Percentiles rank a stretch among this genome's conserved stretches.
These are phyloP conservation scores for Ailurus styani DNA, from an alignment of 2,113 vertebrate species.

Conservation along the genomic window DNA sequence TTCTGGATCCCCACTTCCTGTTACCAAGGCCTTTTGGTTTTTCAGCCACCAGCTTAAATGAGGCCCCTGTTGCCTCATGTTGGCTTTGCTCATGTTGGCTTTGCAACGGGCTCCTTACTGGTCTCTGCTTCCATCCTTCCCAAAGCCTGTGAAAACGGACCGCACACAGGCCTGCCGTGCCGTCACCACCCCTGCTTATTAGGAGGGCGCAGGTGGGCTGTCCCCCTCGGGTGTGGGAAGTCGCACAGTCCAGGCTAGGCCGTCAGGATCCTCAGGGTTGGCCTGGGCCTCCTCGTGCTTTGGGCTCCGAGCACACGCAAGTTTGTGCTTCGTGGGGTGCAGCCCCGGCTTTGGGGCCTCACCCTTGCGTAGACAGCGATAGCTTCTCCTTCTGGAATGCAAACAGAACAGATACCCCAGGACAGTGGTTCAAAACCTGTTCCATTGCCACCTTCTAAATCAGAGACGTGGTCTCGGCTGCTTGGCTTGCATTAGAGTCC, in stretches of 20 bases:
- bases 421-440: neutral
- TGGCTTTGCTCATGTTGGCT: too few species aligned
- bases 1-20: neutral
- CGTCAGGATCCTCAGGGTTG: neutral
- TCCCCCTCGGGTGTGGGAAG: too few species aligned
- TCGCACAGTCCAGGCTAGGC: neutral
- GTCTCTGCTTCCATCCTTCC: neutral
- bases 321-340: neutral
- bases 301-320: accelerated
- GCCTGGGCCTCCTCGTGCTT: neutral
- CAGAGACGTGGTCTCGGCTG: neutral
- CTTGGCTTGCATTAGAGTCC: neutral
- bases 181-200: neutral
- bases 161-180: neutral
- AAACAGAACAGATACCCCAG: neutral
- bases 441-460: neutral
- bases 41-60: neutral
- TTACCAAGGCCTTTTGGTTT: neutral
- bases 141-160: neutral
- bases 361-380: accelerated
- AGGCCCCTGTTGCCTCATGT: neutral
- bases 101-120: neutral
- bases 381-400: neutral
- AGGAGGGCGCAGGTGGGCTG: neutral
- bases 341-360: neutral